Evolutionary conservation across 2,113 vertebrate species (phyloP), one percentile per base, ranked within the genome.

Genomic region (Mirounga angustirostris): DNA sequence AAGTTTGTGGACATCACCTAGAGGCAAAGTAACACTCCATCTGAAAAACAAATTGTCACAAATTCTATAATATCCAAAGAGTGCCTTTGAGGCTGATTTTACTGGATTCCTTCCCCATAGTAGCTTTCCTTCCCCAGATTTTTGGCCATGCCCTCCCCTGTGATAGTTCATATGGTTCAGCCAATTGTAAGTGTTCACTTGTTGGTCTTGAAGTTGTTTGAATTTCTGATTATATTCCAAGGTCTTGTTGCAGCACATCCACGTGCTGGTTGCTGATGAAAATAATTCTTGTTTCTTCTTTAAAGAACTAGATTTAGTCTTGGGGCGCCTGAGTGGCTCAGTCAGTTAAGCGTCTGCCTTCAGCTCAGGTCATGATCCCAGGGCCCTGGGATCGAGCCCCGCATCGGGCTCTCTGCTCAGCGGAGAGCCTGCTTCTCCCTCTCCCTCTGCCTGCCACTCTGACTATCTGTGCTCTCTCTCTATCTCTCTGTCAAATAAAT

Each of bases 51-150:
- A n/a, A 4, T 26, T 22, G 11, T 9, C 63, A 91, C 24, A 50
- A 46, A 79, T 28, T 65, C 90, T 86, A 86, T 36, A 94, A 87
- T 93, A 91, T 30, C 33, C 79, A 61, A 21, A 63, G 85, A 52
- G 5, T 21, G 2, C 15, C 67, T 67, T 6, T 40, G 83, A 59
- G 94, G 52, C 52, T 2, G 28, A 0, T 58, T 91, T 56, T 54
- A 94, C 80, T 18, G 33, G 65, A 50, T 95, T 96, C 36, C 13
- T 54, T 83, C 56, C 58, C 93, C 69, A 63, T 74, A 40, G 36
- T 71, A 43, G 36, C 24, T 89, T 76, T 87, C 24, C 63, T 76
- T 90, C 40, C 16, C 59, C 43, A n/a, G 19, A 9, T 15, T 65
- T 50, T 26, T 36, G 15, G 7, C 43, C 19, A 63, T 22, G 43